phyloP scores from a whole-genome alignment of 2,113 vertebrate species.

The Salvator merianae region DNA sequence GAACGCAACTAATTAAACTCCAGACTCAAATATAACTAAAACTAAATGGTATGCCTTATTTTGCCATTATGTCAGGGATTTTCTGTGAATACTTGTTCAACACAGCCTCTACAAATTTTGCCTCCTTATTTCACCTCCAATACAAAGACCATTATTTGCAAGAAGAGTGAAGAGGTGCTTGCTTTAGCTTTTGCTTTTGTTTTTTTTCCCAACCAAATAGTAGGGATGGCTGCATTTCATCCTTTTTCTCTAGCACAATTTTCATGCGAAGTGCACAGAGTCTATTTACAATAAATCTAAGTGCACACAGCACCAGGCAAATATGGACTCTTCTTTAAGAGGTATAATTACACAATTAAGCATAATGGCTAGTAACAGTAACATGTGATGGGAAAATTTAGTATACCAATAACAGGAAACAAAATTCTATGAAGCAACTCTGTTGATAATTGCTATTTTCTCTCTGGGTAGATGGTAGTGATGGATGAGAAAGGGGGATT shows the following conservation, averaged over 20 bases:
- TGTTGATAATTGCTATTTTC: slow-evolving; percentile 46
- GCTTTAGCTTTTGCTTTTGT: slow-evolving; percentile 24
- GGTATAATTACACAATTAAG: slow-evolving; percentile 56
- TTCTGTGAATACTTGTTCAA: slow-evolving; percentile 25
- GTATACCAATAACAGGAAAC: slow-evolving; percentile 37
- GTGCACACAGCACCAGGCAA: slow-evolving; percentile 9
- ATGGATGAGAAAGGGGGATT: neutral
- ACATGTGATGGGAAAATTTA: slow-evolving; percentile 33
- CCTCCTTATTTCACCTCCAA: slow-evolving; percentile 41
- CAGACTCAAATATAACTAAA: slow-evolving; percentile 41
- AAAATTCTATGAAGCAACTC: slow-evolving; percentile 40
- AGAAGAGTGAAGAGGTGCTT: slow-evolving; percentile 4
- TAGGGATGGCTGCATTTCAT: slow-evolving; percentile 29
- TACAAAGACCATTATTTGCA: slow-evolving; percentile 28
- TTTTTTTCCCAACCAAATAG: neutral
- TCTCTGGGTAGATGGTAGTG: slow-evolving; percentile 33
- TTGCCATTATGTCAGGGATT: slow-evolving; percentile 43
- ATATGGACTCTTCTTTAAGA: slow-evolving; percentile 13
- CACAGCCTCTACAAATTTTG: slow-evolving; percentile 22
- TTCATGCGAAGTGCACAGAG: slow-evolving; percentile 3
- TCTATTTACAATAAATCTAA: slow-evolving; percentile 30
- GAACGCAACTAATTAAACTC: slow-evolving; percentile 34
- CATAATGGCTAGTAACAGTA: slow-evolving; percentile 39
- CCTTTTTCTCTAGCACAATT: neutral
- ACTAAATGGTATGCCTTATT: slow-evolving; percentile 28